Evolutionary conservation across 2,888 invertebrate species (phyloP).

Genomic region (Drosophila borealis): DNA sequence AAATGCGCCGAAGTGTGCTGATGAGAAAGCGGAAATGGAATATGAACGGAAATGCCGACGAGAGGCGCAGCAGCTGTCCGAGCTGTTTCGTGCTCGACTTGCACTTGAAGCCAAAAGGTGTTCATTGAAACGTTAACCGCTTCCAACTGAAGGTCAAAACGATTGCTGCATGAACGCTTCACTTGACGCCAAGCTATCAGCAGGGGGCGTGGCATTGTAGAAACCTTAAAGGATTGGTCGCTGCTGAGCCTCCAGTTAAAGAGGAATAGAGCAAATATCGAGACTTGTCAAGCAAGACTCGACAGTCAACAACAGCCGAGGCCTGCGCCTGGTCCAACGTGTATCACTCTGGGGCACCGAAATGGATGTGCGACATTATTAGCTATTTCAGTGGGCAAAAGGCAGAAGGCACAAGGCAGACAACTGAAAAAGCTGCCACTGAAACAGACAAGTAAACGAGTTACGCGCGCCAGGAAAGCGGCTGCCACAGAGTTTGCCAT

Average conservation of each 20-base stretch:
- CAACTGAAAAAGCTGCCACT: slow-evolving; percentile 45
- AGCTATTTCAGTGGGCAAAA: slow-evolving; percentile 55
- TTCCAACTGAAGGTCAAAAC: slow-evolving; percentile 53
- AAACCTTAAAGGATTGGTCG: slow-evolving; percentile 13
- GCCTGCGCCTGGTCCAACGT: slow-evolving; percentile 7
- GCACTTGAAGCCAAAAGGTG: slow-evolving; percentile 31
- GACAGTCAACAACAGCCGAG: slow-evolving; percentile 15
- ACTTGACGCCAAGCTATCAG: slow-evolving; percentile 8
- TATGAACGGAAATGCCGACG: slow-evolving; percentile 63
- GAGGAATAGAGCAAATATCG: slow-evolving; percentile 22
- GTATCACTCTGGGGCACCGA: slow-evolving; percentile 20
- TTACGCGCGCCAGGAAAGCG: slow-evolving; percentile 20
- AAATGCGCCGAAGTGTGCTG: slow-evolving; percentile 26
- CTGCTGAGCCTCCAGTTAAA: neutral
- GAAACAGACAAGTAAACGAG: slow-evolving; percentile 69
- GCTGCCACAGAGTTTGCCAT: slow-evolving; percentile 1
- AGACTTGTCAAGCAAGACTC: slow-evolving; percentile 19
- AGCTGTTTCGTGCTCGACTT: slow-evolving; percentile 11
- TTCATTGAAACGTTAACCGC: slow-evolving; percentile 44
- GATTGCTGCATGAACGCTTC: slow-evolving; percentile 41
- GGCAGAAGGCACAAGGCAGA: slow-evolving; percentile 22
- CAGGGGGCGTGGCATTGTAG: slow-evolving; percentile 1
- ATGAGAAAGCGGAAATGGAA: slow-evolving; percentile 74
- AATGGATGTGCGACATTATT: slow-evolving; percentile 67
- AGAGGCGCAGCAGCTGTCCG: slow-evolving; percentile 38